Evolutionary conservation across 2,797 vertebrate species (phyloP), one percentile per base, ranked within the genome.

Genomic region (Cirrhinus molitorella): DNA sequence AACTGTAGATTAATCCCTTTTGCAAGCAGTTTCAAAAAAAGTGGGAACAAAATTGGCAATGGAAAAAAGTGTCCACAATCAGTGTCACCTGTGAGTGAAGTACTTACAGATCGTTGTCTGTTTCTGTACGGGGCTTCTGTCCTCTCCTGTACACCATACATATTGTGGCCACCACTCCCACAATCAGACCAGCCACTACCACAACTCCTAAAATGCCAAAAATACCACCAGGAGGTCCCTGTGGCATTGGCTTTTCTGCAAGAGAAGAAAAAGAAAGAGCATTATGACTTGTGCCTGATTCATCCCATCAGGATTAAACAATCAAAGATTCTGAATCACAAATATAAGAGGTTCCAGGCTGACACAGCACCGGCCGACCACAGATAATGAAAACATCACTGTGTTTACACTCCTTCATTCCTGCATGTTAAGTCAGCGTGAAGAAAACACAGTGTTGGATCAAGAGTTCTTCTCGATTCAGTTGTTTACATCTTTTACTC

Each of bases 71-170:
- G 31, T 4, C 17, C 3, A 75, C 51, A 37, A 19, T 76, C 53
- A 78, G 6, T 61, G 55, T 21, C 10, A 47, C n/a, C 43, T 47
- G 23, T 65, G 59, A 77, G n/a, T 84, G 85, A 25, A 37, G 71
- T 93, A 97, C 96, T 98, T 92, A 98, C 97, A 96, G 88, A 78
- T 96, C 95, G 21, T 92, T 92, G 90, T 96, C 95, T 0, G 91
- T 91, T 79, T 93, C 94, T 0, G 92, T 91, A 76, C 85, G 94
- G 79, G 86, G 94, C 94, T 96, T 97, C 85, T 95, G 95, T 88
- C 96, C 96, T 83, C 91, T 89, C 85, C 92, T 92, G 91, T 96
- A 96, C 86, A 97, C 91, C 85, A 96, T 89, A 89, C 96, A 94
- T 83, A 97, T 93, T 0, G 96, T 95, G 66, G 95, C 90, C 23